Evolutionary conservation across 2,797 vertebrate species (phyloP), one percentile per base, ranked within the genome.

Genomic region (Nothura maculosa): DNA sequence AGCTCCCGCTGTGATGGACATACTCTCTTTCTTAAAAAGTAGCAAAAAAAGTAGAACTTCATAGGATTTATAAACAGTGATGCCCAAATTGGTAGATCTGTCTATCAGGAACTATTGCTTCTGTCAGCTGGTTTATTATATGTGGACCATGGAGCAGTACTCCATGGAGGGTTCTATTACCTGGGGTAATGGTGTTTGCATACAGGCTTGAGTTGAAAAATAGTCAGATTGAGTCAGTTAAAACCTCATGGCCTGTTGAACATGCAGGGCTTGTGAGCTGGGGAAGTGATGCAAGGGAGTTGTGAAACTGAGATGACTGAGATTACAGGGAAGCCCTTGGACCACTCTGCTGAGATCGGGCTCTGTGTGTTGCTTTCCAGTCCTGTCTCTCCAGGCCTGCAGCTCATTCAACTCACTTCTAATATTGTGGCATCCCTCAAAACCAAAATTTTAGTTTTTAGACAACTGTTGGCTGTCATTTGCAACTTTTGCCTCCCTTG

Each of bases 361-460:
- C 8, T 42, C 7, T 8, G 34, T 25, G 19, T 5, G 4, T 17
- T 30, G 60, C 25, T 27, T 77, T 12, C 54, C 43, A 87, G 28
- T 25, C 43, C 22, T 32, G 1, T 0, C 0, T 20, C 48, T 66
- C 50, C 14, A 54, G 8, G 34, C 8, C 8, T 43, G 28, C 55
- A 72, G 43, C 30, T 74, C 47, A 1, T 5, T 48, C 11, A 81
- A 6, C 20, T 76, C 28, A 19, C 18, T 40, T 1, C 2, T 89
- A 81, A 86, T 61, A 30, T 24, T 32, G 22, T 0, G 8, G 22
- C 11, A 32, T 21, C 90, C 13, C 21, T 62, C 36, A 69, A 85
- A 82, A 38, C 3, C 24, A 19, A 30, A 50, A 55, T 57, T 55
- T 28, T 45, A 32, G 5, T 45, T 63, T 73, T 54, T 12, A 34